phyloP scores from a whole-genome alignment of 1,140 invertebrate genomes.

The Drosophila biarmipes region DNA sequence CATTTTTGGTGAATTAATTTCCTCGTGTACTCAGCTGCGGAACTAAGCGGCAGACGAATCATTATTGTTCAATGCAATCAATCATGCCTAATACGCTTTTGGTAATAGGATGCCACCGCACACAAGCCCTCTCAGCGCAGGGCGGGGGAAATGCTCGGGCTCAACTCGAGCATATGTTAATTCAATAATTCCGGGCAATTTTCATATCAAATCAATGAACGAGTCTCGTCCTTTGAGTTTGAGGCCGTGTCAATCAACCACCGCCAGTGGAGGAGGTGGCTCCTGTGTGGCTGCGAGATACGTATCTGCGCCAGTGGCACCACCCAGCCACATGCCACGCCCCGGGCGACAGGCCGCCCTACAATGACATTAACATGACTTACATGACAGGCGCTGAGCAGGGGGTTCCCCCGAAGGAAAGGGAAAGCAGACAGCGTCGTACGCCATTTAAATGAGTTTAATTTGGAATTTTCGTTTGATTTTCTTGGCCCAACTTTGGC shows the following conservation, averaged over 20 bases:
- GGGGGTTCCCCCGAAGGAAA: background rate
- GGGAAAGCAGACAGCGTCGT: slow-evolving; percentile 25
- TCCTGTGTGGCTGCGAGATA: slow-evolving; percentile 4
- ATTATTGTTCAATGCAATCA: slow-evolving; percentile 81
- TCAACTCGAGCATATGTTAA: slow-evolving; percentile 82
- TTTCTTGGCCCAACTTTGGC: slow-evolving; percentile 56
- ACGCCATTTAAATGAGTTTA: slow-evolving; percentile 75
- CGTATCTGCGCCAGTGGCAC: slow-evolving; percentile 6
- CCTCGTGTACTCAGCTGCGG: slow-evolving; percentile 18
- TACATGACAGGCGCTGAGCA: slow-evolving; percentile 45
- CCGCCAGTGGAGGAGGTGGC: slow-evolving; percentile 19
- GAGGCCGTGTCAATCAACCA: slow-evolving; percentile 70
- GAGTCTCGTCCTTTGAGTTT: slow-evolving; percentile 28
- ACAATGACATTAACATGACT: slow-evolving; percentile 69
- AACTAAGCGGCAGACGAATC: slow-evolving; percentile 67
- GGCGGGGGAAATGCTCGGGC: slow-evolving; percentile 63
- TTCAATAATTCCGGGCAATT: slow-evolving; percentile 84
- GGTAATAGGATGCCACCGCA: slow-evolving; percentile 77
- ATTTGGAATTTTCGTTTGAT: slow-evolving; percentile 80
- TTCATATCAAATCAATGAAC: slow-evolving; percentile 78
- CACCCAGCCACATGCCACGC: slow-evolving; percentile 13
- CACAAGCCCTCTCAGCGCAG: slow-evolving; percentile 11
- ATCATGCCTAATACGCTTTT: slow-evolving; percentile 81
- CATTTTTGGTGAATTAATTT: background rate
- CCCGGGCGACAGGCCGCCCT: slow-evolving; percentile 22